These are phyloP conservation scores for Capitella teleta DNA, from an alignment of 1,140 invertebrate genomes.

Conservation along the genomic window DNA sequence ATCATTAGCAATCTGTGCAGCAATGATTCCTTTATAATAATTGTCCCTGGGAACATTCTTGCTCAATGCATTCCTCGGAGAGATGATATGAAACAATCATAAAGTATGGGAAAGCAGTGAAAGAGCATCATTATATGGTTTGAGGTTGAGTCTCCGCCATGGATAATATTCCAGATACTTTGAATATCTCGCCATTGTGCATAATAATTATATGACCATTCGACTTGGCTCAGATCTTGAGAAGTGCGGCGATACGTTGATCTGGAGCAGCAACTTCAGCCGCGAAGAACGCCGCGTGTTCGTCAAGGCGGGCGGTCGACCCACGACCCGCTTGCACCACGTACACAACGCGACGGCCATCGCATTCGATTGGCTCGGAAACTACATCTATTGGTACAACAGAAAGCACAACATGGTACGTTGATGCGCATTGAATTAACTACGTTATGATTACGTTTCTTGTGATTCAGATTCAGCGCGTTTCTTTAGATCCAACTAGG, in stretches of 20 bases:
- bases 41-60: no score
- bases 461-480: not conserved
- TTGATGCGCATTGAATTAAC: not conserved
- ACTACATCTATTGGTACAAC: conserved; percentile 80
- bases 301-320: conserved; percentile 51
- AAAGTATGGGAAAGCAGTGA: no score
- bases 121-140: not conserved
- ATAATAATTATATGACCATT: not conserved
- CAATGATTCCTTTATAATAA: no score
- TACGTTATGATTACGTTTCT: not conserved
- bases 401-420: conserved; percentile 56
- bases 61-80: no score
- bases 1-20: no score
- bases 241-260: conserved; percentile 61
- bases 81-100: no score
- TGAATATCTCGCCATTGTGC: not conserved
- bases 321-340: conserved; percentile 43
- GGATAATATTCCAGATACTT: not conserved
- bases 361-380: conserved; percentile 77
- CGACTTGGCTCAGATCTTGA: not conserved
- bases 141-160: not conserved
- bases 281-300: conserved; percentile 60
- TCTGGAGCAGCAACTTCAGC: conserved; percentile 57
- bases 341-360: conserved; percentile 63
- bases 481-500: not conserved